Evolutionary conservation across 2,888 invertebrate genomes (phyloP).

Genomic region (Cosmia pyralina): DNA sequence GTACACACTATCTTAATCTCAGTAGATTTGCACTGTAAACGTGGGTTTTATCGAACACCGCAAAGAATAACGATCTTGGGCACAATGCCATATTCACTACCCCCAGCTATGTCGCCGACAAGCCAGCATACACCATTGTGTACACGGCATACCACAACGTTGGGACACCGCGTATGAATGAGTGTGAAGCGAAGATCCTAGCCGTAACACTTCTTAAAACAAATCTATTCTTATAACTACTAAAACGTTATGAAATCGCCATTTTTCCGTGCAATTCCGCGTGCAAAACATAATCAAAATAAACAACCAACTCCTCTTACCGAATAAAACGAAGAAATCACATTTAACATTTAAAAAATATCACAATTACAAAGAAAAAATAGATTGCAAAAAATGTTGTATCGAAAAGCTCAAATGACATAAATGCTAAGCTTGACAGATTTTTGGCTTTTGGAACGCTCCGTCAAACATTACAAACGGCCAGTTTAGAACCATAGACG

Average conservation of each 20-base stretch:
- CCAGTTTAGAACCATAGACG: constrained; percentile 61
- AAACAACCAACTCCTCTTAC: constrained; percentile 67
- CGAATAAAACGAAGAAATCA: constrained; percentile 60
- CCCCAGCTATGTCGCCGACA: not conserved
- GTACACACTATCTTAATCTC: not conserved
- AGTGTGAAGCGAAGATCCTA: not conserved
- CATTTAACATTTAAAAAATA: constrained; percentile 64
- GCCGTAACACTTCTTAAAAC: constrained; percentile 30
- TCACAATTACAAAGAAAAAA: constrained; percentile 62
- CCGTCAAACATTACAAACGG: constrained; percentile 47
- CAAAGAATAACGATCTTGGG: constrained; percentile 36
- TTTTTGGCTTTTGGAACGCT: constrained; percentile 57
- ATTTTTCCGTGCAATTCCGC: constrained; percentile 37
- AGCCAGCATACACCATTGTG: constrained; percentile 25
- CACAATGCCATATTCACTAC: constrained; percentile 35
- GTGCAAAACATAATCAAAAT: constrained; percentile 31
- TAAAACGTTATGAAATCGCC: constrained; percentile 39
- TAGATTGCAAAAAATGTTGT: constrained; percentile 63
- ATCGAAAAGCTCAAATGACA: constrained; percentile 65
- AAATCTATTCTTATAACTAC: constrained; percentile 21
- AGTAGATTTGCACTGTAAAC: not conserved
- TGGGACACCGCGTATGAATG: constrained; percentile 2
- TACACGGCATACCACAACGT: not conserved
- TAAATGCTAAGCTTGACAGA: constrained; percentile 58
- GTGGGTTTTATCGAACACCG: constrained; percentile 15